Evolutionary conservation across 2,113 vertebrate genomes (phyloP), one percentile per base, ranked within the genome.

Genomic region (Cheilinus undulatus): DNA sequence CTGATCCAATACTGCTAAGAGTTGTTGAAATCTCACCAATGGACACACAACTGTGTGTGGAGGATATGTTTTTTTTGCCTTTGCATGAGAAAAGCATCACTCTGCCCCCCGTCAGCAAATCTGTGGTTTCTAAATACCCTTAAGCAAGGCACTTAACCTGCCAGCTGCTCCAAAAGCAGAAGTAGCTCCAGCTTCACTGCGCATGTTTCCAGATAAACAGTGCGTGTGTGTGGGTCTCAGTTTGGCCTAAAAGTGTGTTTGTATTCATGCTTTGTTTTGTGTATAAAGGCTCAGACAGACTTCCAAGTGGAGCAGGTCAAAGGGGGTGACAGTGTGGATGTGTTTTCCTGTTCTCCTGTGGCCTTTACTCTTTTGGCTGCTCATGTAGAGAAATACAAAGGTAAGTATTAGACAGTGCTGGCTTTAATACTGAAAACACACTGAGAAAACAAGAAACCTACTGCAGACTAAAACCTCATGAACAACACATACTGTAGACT

Each of bases 101-200:
- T 66, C 42, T 66, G 19, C 60, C 48, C 65, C 70, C 63, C 22
- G 0, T 68, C 71, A 78, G 67, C 23, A 53, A 30, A 27, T 5
- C 7, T 81, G 52, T 45, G 15, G 49, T 76, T 49, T 80, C 40
- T 53, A 67, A 58, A 76, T 24, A 58, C 77, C 52, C 72, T 42
- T 34, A 53, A 69, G 63, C 36, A 69, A 63, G 38, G 23, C 69
- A 64, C 49, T 71, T 73, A 69, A 68, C 61, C 76, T 43, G 36
- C 73, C 48, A 75, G 69, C 30, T 65, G 28, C 56, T 64, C 27
- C 56, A 43, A 66, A 53, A 53, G 51, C 53, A 57, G 15, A 23
- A 43, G 11, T 22, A 0, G 3, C 73, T 61, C 68, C 22, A 61
- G 53, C 52, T 27, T 67, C 23, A 11, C 23, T n/a, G 17, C 34